Base-by-base conservation (phyloP, 37 sponge, comb jelly and placozoan species). In the Beroe forskalii region DNA sequence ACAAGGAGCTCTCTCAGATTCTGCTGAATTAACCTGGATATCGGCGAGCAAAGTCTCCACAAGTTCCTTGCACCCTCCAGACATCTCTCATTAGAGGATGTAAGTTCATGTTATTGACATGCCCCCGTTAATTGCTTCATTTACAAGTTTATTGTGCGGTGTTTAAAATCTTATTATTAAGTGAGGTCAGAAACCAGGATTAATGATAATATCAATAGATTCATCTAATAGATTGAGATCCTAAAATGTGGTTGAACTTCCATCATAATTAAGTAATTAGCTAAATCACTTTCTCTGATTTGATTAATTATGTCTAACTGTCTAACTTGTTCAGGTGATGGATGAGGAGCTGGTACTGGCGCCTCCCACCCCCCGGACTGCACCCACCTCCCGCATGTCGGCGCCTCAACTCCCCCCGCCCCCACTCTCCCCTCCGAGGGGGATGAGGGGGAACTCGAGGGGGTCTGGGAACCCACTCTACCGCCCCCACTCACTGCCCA, bases 21-120 rank as follows among this genome's bases (percentile, higher is more conserved):
- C 55, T 80, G 86, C 24, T 80, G 30, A 80, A 80, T 80, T 43
- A 80, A 80, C 55, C 55, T 80, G 44, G 86, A 44, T 3, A 80
- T 80, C 12, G 86, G 55, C 8, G 86, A 80, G 27, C 55, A 44
- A 43, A 44, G 17, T 48, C 86, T 80, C 55, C 55, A 41, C 55
- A 41, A 42, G n/a, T 80, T 44, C 55, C 86, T 80, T 0, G 44
- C 86, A 20, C 86, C 86, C 1, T 38, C 37, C 30, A 43, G 86
- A 38, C 86, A 80, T 25, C 44, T 80, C 27, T 22, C 40, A 12
- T 27, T 37, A 22, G 55, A 44, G 8, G 30, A 44, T 2, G 86
- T 80, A 80, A 80, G 86, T 69, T 23, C n/a, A n/a, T n/a, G n/a
- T n/a, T n/a, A n/a, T n/a, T n/a, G n/a, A n/a, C n/a, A n/a, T n/a